Evolutionary conservation across 2,888 invertebrate genomes (phyloP), one percentile per base, ranked within the genome.

Genomic region (Ptychoptera albimana): DNA sequence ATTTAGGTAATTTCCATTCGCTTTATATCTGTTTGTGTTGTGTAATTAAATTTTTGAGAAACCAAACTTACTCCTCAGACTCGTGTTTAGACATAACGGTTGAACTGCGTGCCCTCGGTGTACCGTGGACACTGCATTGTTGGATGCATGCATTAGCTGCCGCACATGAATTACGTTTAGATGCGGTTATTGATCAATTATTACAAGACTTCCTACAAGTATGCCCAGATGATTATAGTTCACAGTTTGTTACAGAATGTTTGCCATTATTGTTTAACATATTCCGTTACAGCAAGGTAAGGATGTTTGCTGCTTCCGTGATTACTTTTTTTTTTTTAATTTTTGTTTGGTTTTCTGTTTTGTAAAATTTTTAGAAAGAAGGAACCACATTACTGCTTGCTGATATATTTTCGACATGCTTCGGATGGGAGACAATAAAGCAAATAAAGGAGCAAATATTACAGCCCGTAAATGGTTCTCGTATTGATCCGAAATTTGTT

Each of bases 401-500:
- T 15, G 89, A 89, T 62, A 89, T 91, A 53, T 80, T 91, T 60
- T 86, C 85, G 55, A 87, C 86, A 30, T 87, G 87, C 59, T 89
- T 81, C 57, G 88, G 88, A 39, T 83, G 86, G 78, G 87, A 88
- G 64, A 70, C 81, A 2, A 84, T 88, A 50, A 84, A 84, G 53
- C 71, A 77, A 0, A 77, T 82, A n/a, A 71, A 77, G 52, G 79
- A 80, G 55, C 75, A 76, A 31, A 66, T 71, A 2, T 67, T 79
- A 29, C 75, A 81, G 2, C 68, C 75, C 8, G 71, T 74, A 1
- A 68, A 64, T 50, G 77, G 79, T 34, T 83, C 88, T 0, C 71
- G 88, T 47, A 88, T 91, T 52, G 92, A 93, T 67, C 86, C 89
- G 1, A 83, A 86, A 57, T 93, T 88, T 66, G 89, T 93, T 50